Conservation (phyloP, 2,113 vertebrate species). For the Irena cyanogastra region DNA sequence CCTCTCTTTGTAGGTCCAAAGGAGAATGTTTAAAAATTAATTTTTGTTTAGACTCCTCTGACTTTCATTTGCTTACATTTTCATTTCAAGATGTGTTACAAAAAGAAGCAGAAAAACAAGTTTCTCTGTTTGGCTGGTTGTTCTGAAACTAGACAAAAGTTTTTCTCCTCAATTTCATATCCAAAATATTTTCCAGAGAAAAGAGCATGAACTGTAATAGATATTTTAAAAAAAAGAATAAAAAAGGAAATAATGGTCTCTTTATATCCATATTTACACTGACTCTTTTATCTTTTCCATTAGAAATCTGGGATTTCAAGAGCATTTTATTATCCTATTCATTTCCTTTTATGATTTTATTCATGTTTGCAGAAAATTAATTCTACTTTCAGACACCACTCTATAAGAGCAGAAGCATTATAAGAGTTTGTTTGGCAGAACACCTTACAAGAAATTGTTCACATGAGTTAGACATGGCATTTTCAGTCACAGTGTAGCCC, state of each 20-base stretch:
- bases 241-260: background rate
- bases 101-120: conserved; percentile 13
- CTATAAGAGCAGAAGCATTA: background rate
- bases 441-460: background rate
- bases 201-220: background rate
- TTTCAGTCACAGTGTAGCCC: background rate
- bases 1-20: background rate
- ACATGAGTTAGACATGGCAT: background rate
- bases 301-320: background rate
- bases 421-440: background rate
- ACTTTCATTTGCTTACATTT: background rate
- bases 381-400: background rate
- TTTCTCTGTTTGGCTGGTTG: background rate
- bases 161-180: background rate
- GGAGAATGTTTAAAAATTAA: background rate
- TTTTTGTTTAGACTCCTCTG: background rate
- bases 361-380: background rate
- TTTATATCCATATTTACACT: background rate
- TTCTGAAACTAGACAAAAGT: background rate
- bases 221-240: background rate
- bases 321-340: background rate
- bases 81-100: background rate
- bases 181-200: background rate
- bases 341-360: background rate
- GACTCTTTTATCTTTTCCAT: background rate